Evolutionary conservation across 1,140 invertebrate genomes (phyloP).

Genomic region (Caerostris extrusa): DNA sequence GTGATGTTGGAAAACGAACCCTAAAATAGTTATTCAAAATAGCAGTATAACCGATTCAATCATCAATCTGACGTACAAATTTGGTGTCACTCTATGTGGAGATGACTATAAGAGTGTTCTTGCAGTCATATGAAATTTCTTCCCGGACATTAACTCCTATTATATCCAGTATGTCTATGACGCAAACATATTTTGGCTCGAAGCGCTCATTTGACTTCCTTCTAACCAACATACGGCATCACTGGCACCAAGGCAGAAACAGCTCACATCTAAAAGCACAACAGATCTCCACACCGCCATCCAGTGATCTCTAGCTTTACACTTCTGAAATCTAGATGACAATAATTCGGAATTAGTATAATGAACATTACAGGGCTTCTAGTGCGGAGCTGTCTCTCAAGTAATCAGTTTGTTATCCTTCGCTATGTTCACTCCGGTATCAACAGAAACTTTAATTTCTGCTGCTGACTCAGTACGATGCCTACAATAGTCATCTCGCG

Average conservation of each 20-base stretch:
- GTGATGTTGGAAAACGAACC: conserved; percentile 73
- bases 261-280: neutral
- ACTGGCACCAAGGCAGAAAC: neutral
- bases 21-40: conserved; percentile 26
- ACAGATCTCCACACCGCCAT: neutral
- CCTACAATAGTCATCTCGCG: no score
- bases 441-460: no score
- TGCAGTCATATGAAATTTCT: conserved; percentile 54
- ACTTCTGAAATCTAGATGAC: neutral
- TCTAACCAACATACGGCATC: conserved; percentile 3
- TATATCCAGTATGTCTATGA: conserved; percentile 54
- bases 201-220: neutral
- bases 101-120: conserved; percentile 26
- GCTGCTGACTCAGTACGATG: no score
- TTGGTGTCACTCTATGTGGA: neutral
- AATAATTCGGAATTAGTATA: neutral
- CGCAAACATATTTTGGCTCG: neutral
- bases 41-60: conserved; percentile 18
- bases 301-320: neutral
- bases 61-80: conserved; percentile 38
- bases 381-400: neutral
- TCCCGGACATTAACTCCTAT: conserved; percentile 1
- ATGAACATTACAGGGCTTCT: neutral
- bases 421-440: no score
- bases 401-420: no score